Base-by-base conservation (phyloP, 2,888 invertebrate species). In the Lymantria dispar region DNA sequence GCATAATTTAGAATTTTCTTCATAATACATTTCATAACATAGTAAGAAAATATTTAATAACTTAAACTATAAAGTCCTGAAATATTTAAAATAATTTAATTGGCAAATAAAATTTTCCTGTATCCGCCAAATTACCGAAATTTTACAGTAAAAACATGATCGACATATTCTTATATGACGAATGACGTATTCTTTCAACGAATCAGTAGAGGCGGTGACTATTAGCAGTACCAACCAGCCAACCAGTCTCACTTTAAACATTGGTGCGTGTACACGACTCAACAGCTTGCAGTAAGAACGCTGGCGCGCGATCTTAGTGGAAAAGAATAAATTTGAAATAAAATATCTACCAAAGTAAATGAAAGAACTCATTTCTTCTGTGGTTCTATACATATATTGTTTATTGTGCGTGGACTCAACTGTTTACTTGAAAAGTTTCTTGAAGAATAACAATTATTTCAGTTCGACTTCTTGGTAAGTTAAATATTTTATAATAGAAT, bases 231-330 rank as follows among this genome's bases (percentile, higher is more conserved):
- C 10, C 33, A 33, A 10, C 39, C 41, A 53, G 14, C 43, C 48
- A 42, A 44, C 52, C 74, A 74, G 74, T 74, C 68, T 64, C 60
- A 64, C 60, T 53, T 47, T 52, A 65, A 64, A 60, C 71, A 62
- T 55, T 59, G 64, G 56, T 59, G 63, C 60, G 70, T 56, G 15
- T 53, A 68, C 66, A 68, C 74, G 74, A 49, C 50, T 52, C 39
- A 48, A 41, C 63, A 58, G 10, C 47, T 54, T 41, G 56, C 57
- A 51, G 51, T 41, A 48, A 50, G 44, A 53, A 56, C 51, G 54
- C 60, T 47, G 60, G 51, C 56, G 59, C 48, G 46, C 45, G 47
- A 71, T 71, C 63, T 62, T 64, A 47, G 59, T 68, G 56, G 33
- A 31, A 42, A 40, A 15, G 13, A 47, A 33, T 22, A 33, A 7